These are phyloP conservation scores for Sebastes steindachneri DNA, from an alignment of 2,797 vertebrate genomes.

Conservation along the genomic window DNA sequence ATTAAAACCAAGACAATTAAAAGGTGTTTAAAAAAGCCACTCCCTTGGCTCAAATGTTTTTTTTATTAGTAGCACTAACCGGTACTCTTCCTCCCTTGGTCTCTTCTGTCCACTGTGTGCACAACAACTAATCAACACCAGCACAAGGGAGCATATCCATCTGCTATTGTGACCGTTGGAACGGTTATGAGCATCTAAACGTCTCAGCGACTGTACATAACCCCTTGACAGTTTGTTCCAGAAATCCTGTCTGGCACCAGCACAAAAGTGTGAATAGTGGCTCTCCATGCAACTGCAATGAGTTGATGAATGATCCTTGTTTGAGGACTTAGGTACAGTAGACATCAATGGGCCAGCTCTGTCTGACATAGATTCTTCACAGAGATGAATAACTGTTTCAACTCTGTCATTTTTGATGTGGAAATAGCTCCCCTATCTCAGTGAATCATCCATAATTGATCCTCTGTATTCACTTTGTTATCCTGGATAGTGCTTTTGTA, in stretches of 20 bases:
- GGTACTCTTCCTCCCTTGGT: conserved; percentile 3
- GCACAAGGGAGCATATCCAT: conserved; percentile 38
- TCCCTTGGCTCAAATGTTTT: conserved; percentile 1
- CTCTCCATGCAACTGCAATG: conserved; percentile 15
- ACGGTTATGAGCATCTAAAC: conserved; percentile 28
- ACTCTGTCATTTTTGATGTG: conserved; percentile 59
- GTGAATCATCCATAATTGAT: conserved; percentile 67
- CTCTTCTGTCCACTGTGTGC: conserved; percentile 20
- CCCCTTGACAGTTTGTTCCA: conserved; percentile 11
- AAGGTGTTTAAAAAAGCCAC: conserved; percentile 22
- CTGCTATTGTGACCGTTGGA: conserved; percentile 23
- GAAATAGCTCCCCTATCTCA: conserved; percentile 48
- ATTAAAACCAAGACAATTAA: conserved; percentile 23
- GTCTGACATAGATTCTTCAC: conserved; percentile 53
- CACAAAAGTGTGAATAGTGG: conserved; percentile 34
- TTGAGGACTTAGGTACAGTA: conserved; percentile 22
- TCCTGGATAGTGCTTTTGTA: conserved; percentile 29
- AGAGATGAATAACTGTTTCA: conserved; percentile 56
- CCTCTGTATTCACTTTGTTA: conserved; percentile 56
- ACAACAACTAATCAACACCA: conserved; percentile 56
- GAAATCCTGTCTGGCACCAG: conserved; percentile 33
- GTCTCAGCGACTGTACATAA: conserved; percentile 16
- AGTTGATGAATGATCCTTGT: conserved; percentile 42
- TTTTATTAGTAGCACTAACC: conserved; percentile 18
- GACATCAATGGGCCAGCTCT: conserved; percentile 42